Evolutionary conservation across 2,113 vertebrate species (phyloP).

Genomic region (Chamaea fasciata): DNA sequence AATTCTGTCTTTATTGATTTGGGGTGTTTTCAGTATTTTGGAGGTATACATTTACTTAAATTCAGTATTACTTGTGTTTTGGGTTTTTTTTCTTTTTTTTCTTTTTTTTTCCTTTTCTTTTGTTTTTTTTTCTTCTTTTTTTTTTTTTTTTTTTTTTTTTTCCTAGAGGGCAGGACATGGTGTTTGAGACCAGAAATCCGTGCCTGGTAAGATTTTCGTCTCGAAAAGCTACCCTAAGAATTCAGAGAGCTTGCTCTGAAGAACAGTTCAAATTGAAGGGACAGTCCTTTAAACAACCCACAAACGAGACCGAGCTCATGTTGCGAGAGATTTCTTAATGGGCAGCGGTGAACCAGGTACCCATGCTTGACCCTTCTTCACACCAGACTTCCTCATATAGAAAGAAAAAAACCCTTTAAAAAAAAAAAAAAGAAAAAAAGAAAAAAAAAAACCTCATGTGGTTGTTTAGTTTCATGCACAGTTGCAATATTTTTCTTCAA

Average conservation of each 20-base stretch:
- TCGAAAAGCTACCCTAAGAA: conserved; percentile 65
- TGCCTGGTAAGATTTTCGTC: conserved; percentile 70
- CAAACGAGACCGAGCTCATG: background rate
- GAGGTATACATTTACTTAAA: conserved; percentile 82
- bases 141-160: background rate
- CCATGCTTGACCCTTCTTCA: conserved; percentile 76
- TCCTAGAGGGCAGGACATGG: conserved; percentile 72
- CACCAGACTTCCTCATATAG: conserved; percentile 72
- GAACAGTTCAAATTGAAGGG: conserved; percentile 54
- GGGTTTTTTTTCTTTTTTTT: conserved; percentile 62
- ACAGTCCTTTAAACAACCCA: conserved; percentile 49
- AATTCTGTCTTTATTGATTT: conserved; percentile 78
- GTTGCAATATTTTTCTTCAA: conserved; percentile 75
- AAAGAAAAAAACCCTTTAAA: conserved; percentile 52
- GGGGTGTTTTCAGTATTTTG: conserved; percentile 83
- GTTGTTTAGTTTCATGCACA: conserved; percentile 80
- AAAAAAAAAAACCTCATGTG: conserved; percentile 67
- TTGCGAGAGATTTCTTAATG: conserved; percentile 48
- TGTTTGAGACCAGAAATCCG: conserved; percentile 74
- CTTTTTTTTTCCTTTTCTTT: background rate
- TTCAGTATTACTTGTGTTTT: conserved; percentile 83
- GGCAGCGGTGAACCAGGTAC: conserved; percentile 71
- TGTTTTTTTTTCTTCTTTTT: background rate
- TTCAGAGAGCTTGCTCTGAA: conserved; percentile 64
- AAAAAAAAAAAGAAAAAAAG: background rate